Evolutionary conservation across 1,140 invertebrate genomes (phyloP), one percentile per base, ranked within the genome.

Genomic region (Vanessa tameamea): DNA sequence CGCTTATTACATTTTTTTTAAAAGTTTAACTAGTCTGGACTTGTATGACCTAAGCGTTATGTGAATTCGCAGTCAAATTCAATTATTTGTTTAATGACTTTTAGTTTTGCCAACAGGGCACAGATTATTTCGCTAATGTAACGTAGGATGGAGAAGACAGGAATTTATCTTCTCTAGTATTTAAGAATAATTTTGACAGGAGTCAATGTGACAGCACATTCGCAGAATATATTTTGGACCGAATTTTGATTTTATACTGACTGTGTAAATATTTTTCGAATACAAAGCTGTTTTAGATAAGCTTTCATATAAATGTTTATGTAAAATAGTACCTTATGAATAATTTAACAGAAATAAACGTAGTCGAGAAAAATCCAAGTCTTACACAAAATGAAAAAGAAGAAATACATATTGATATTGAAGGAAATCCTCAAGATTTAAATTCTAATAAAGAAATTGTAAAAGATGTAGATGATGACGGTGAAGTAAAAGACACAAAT

Each of bases 381-480:
- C 26, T 23, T 51, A 68, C 9, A 43, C 26, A 73, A 47, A 51
- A 73, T 73, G 72, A 68, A 68, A 68, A 67, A 9, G 16, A 48
- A 65, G 65, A 73, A 73, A 50, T 66, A 9, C n/a, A 7, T 11
- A 53, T 73, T 16, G 59, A 68, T 26, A 68, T 68, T 63, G 64
- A 61, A 53, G 47, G 23, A 47, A 48, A 14, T 59, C 6, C 6
- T 59, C 47, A 47, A 31, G 5, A 23, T 26, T 57, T n/a, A 57
- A 57, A 57, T 57, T 9, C 8, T 57, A 59, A 16, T n/a, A 23
- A 26, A 6, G 31, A 43, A 43, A 43, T 43, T 43, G 16, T 23
- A 15, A 71, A 16, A 63, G 47, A 23, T 23, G 16, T 20, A 7
- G 23, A 1, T 43, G 37, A 53, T 9, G 26, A 15, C 16, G 26